These are phyloP conservation scores for Tympanoctomys barrerae DNA, from an alignment of 2,797 vertebrate genomes.

Conservation along the genomic window DNA sequence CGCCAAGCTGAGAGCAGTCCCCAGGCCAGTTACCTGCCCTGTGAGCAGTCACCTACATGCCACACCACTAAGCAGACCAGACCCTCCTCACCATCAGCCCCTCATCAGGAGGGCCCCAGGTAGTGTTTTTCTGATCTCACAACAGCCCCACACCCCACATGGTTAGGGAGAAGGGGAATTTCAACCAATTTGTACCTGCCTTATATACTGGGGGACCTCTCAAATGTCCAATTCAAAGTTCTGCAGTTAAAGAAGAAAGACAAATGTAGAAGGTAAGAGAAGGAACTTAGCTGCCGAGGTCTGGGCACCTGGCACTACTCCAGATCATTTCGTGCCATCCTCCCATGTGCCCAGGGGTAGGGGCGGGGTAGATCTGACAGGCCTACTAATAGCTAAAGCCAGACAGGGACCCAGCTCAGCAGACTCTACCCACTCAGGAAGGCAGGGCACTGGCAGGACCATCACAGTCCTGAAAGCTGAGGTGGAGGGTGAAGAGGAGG, in stretches of 20 bases:
- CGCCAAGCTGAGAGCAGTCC: not conserved
- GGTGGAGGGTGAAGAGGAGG: not conserved
- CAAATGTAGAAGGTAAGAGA: not conserved
- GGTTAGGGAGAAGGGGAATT: too few species aligned
- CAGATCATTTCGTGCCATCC: not conserved
- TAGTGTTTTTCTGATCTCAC: not conserved
- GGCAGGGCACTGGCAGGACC: not conserved
- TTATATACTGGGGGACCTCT: not conserved
- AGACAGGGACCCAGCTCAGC: not conserved
- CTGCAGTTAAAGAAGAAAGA: not conserved
- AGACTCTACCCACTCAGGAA: not conserved
- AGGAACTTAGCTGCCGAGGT: not conserved
- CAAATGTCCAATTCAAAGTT: not conserved
- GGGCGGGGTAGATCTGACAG: not conserved
- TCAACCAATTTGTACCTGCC: not conserved
- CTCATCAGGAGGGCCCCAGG: not conserved
- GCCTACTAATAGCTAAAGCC: not conserved
- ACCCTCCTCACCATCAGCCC: not conserved
- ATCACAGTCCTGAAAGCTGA: not conserved
- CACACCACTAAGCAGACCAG: not conserved
- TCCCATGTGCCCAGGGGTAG: rapidly evolving
- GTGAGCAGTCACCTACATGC: rapidly evolving
- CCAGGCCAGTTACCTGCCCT: not conserved
- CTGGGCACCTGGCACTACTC: not conserved
- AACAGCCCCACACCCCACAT: rapidly evolving